A percentile compares a stretch with the other conserved stretches of the same genome.
These are phyloP conservation scores for Phania funesta DNA, from an alignment of 2,888 invertebrate genomes.

Conservation along the genomic window DNA sequence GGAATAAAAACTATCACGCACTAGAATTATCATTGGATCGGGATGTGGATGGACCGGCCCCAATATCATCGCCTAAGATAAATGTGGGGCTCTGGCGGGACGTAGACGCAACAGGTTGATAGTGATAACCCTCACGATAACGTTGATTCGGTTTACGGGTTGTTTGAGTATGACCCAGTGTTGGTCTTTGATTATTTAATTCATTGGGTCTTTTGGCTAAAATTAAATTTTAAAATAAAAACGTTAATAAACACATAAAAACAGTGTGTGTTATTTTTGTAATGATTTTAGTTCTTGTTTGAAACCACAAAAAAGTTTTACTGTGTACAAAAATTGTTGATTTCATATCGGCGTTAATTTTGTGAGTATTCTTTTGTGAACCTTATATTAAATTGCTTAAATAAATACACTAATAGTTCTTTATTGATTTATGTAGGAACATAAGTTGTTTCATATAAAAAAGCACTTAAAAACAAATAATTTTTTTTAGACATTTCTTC, in stretches of 20 bases:
- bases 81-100: slow-evolving; percentile 82
- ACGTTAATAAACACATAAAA: slow-evolving; percentile 69
- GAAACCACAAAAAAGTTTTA: too few relatives aligned
- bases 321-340: too few relatives aligned
- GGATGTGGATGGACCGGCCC: slow-evolving; percentile 81
- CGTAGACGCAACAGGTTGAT: slow-evolving; percentile 81
- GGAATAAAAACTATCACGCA: slow-evolving; percentile 81
- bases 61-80: slow-evolving; percentile 79
- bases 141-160: slow-evolving; percentile 80
- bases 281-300: too few relatives aligned
- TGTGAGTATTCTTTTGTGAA: too few relatives aligned
- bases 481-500: too few relatives aligned
- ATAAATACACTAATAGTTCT: too few relatives aligned
- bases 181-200: slow-evolving; percentile 80
- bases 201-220: slow-evolving; percentile 81
- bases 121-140: slow-evolving; percentile 81
- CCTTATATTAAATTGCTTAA: too few relatives aligned
- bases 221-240: slow-evolving; percentile 70
- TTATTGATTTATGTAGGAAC: too few relatives aligned
- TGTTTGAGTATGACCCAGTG: slow-evolving; percentile 80
- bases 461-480: too few relatives aligned
- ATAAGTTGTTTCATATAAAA: too few relatives aligned
- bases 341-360: too few relatives aligned
- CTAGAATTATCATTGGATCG: slow-evolving; percentile 81
- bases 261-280: too few relatives aligned